These are phyloP conservation scores for Ormyrus pomaceus DNA, from an alignment of 2,888 invertebrate species.

Conservation along the genomic window DNA sequence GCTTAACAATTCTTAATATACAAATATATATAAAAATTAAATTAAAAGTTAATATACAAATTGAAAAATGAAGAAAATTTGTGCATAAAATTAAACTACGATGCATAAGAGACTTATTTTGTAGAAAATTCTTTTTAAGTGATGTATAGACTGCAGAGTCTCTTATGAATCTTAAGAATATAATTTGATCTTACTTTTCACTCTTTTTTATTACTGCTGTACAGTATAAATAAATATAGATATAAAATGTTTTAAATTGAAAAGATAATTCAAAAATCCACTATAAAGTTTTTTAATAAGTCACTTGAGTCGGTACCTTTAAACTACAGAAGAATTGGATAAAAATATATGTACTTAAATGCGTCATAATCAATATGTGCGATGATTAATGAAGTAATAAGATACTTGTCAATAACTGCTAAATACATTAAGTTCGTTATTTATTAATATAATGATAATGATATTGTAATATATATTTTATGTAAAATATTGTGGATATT, in stretches of 20 bases:
- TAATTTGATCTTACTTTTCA: slow-evolving; percentile 22
- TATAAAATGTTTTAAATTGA: slow-evolving; percentile 32
- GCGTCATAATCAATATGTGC: slow-evolving; percentile 59
- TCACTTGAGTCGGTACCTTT: slow-evolving; percentile 52
- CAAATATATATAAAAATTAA: not conserved
- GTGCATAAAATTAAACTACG: not conserved
- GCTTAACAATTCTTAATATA: not conserved
- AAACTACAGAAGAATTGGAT: slow-evolving; percentile 30
- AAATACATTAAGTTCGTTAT: slow-evolving; percentile 60
- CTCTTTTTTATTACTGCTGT: slow-evolving; percentile 24
- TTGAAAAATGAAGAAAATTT: slow-evolving; percentile 18
- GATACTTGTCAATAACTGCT: slow-evolving; percentile 54
- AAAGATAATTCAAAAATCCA: slow-evolving; percentile 3
- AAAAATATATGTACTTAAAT: slow-evolving; percentile 63
- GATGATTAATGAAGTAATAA: slow-evolving; percentile 46
- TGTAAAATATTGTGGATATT: slow-evolving; percentile 72
- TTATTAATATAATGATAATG: slow-evolving; percentile 62
- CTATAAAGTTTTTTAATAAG: slow-evolving; percentile 52
- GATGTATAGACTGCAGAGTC: slow-evolving; percentile 20
- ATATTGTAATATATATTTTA: slow-evolving; percentile 71
- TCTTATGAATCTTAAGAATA: slow-evolving; percentile 25
- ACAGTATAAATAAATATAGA: slow-evolving; percentile 49
- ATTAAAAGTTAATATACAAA: slow-evolving; percentile 24
- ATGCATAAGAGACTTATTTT: slow-evolving; percentile 31
- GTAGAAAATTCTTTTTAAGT: slow-evolving; percentile 26